Evolutionary conservation across 1,140 invertebrate genomes (phyloP).

Genomic region (Pentalonia nigronervosa): DNA sequence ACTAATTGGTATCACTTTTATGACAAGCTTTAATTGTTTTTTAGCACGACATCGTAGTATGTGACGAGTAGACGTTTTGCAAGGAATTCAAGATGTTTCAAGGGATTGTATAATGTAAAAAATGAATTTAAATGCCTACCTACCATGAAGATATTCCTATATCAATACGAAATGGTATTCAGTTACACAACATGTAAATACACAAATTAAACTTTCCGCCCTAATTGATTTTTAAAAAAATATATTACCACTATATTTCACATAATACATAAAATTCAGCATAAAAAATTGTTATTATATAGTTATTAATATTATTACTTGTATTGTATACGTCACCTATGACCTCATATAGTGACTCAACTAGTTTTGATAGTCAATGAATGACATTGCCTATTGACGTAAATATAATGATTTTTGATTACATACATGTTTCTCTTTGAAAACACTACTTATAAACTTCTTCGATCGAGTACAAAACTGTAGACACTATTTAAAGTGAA

Average conservation of each 20-base stretch:
- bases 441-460: not conserved
- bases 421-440: not conserved
- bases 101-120: not conserved
- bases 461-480: not conserved
- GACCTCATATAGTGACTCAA: too few relatives aligned
- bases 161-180: not conserved
- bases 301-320: too few relatives aligned
- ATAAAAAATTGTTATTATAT: not conserved
- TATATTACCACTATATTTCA: not conserved
- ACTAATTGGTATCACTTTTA: not conserved
- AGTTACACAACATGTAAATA: not conserved
- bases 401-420: not conserved
- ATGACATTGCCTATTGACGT: not conserved
- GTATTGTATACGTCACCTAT: not conserved
- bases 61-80: not conserved
- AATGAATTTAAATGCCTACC: too few relatives aligned
- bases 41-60: not conserved
- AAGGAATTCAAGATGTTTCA: not conserved
- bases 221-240: not conserved
- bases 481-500: not conserved
- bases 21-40: not conserved
- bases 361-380: not conserved
- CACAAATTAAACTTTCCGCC: not conserved
- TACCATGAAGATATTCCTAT: too few relatives aligned
- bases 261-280: too few relatives aligned